A percentile compares a stretch with the other conserved stretches of the same genome.
Evolutionary conservation across 2,888 invertebrate species (phyloP).

Genomic region (Caenorhabditis sulstoni): DNA sequence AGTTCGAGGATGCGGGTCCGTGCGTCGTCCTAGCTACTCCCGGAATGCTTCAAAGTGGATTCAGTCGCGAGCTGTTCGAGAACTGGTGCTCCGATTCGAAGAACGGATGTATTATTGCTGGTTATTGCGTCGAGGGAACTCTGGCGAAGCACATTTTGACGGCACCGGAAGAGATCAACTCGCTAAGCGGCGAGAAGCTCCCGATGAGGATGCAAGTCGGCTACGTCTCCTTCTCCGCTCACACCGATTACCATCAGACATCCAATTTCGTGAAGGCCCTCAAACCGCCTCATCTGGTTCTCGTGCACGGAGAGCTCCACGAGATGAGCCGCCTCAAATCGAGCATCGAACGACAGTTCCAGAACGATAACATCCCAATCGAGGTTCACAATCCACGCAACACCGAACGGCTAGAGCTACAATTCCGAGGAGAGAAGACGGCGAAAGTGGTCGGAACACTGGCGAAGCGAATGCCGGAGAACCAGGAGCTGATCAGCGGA

Average conservation of each 20-base stretch:
- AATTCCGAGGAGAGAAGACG: constrained; percentile 97
- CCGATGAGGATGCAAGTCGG: constrained; percentile 87
- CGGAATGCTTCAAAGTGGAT: constrained; percentile 99
- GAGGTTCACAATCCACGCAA: constrained; percentile 94
- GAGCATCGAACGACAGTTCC: constrained; percentile 93
- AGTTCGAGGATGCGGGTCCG: constrained; percentile 99
- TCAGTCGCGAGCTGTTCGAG: constrained; percentile 97
- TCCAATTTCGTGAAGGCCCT: constrained; percentile 95
- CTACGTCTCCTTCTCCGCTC: constrained; percentile 99
- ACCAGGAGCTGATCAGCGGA: constrained; percentile 90
- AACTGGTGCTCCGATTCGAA: constrained; percentile 98
- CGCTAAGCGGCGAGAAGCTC: constrained; percentile 95
- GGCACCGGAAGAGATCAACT: constrained; percentile 96
- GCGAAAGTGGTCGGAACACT: constrained; percentile 97
- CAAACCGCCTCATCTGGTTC: constrained; percentile 94
- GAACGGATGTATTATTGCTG: constrained; percentile 98
- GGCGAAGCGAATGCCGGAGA: constrained; percentile 89
- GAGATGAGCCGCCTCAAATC: constrained; percentile 97
- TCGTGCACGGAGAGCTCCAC: constrained; percentile 98
- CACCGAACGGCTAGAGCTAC: constrained; percentile 92
- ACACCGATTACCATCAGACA: constrained; percentile 97
- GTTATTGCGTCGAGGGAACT: constrained; percentile 85
- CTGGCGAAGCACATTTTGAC: constrained; percentile 88
- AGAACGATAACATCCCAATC: constrained; percentile 85
- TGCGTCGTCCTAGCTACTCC: constrained; percentile 99